Evolutionary conservation across 2,113 vertebrate species (phyloP).

Genomic region (Psammodynastes pulverulentus): DNA sequence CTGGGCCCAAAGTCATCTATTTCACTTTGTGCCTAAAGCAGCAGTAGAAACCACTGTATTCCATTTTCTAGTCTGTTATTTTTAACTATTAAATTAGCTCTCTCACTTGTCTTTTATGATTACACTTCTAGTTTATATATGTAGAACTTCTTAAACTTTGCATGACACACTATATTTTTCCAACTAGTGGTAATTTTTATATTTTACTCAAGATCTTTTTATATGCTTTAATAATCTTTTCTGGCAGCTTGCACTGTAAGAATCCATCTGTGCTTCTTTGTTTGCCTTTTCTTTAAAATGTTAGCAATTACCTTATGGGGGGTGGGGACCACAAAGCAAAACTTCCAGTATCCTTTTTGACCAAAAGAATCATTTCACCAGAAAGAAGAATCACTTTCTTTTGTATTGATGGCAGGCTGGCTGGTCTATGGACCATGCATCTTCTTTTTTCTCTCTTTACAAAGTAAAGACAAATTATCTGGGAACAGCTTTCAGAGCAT

Average conservation of each 20-base stretch:
- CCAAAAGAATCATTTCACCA: not conserved
- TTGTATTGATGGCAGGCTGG: not conserved
- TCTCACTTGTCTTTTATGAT: not conserved
- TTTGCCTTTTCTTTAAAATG: not conserved
- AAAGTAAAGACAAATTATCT: not conserved
- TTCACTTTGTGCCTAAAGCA: not conserved
- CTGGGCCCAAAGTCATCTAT: not conserved
- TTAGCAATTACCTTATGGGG: not conserved
- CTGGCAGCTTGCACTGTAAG: not conserved
- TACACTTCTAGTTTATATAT: not conserved
- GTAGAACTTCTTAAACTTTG: not conserved
- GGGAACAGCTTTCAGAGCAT: not conserved
- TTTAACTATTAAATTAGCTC: not conserved
- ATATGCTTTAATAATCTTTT: not conserved
- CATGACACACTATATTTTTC: not conserved
- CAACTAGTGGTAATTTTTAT: not conserved
- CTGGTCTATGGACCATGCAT: not conserved
- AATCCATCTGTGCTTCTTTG: not conserved
- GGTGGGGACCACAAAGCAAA: not conserved
- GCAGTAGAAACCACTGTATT: not conserved
- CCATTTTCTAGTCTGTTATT: not conserved
- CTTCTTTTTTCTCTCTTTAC: not conserved
- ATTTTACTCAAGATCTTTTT: not conserved
- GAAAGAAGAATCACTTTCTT: not conserved
- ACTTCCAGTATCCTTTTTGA: not conserved